Base-by-base conservation (phyloP, 2,888 invertebrate species). In the Drosophila rubida region DNA sequence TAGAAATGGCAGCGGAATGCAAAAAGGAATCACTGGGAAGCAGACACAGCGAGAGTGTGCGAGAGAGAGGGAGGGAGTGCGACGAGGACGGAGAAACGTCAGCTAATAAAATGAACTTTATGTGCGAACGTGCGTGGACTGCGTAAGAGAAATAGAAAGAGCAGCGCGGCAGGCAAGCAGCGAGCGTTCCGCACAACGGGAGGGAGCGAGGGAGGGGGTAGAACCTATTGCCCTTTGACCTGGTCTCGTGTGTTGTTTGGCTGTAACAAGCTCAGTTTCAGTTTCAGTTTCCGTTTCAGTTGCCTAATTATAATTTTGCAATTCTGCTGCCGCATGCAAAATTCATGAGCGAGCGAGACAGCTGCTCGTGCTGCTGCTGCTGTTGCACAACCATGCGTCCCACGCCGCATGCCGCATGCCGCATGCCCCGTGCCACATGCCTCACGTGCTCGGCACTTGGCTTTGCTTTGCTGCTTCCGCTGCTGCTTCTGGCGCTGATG, bases 81-180 rank as follows among this genome's bases (percentile, higher is more conserved):
- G n/a, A 8, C 19, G 14, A 50, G 41, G 22, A 61, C 46, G 39
- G 54, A 49, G 66, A 77, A 77, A 65, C 62, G 72, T 61, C 69
- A 78, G 85, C 83, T 85, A 87, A 87, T 87, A 84, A 84, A 84
- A 85, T 84, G 87, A 82, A 74, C 87, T 87, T 87, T 87, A 87
- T 82, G 87, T 71, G 71, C 71, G 78, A 80, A 84, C 83, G 83
- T 84, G 83, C 86, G 71, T 75, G 57, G 83, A 84, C 86, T 84
- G 45, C 32, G 35, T 50, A 78, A 61, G 51, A 46, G 61, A 32
- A 39, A 50, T 50, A 45, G 53, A 32, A 48, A 55, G 25, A 45
- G 39, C 16, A 50, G 55, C 50, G 30, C 13, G 11, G 13, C 1
- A 32, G 16, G 23, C 9, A 27, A 9, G 3, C 7, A 8, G 39